These are phyloP conservation scores for Geophilus truncorum DNA, from an alignment of 2,888 invertebrate species.

Conservation along the genomic window DNA sequence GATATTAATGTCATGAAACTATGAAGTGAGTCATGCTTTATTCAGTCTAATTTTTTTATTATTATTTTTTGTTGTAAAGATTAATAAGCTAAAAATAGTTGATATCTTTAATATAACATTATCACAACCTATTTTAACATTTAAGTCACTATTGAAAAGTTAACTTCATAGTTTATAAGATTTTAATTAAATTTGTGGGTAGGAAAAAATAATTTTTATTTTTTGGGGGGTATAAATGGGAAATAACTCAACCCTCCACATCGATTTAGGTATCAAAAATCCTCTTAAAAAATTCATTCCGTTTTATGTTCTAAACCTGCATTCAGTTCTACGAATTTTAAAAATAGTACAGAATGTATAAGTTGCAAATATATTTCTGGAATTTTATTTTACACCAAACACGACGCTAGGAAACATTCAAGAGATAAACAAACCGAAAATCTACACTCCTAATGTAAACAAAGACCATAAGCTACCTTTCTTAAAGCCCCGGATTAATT, in stretches of 20 bases:
- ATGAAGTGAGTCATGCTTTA: background rate
- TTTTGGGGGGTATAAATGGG: too few species aligned
- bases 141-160: background rate
- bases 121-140: background rate
- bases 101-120: background rate
- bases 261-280: too few species aligned
- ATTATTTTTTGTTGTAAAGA: too few species aligned
- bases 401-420: too few species aligned
- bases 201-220: too few species aligned
- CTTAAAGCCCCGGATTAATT: background rate
- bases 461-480: background rate
- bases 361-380: background rate
- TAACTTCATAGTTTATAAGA: background rate
- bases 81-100: background rate
- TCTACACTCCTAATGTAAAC: background rate
- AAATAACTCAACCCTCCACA: too few species aligned
- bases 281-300: too few species aligned
- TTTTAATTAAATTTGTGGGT: too few species aligned
- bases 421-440: background rate
- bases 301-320: background rate
- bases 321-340: background rate
- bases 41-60: too few species aligned
- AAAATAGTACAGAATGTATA: background rate
- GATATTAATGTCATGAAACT: background rate
- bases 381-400: background rate